Evolutionary conservation across 2,888 invertebrate genomes (phyloP), one percentile per base, ranked within the genome.

Genomic region (Lochmaea capreae): DNA sequence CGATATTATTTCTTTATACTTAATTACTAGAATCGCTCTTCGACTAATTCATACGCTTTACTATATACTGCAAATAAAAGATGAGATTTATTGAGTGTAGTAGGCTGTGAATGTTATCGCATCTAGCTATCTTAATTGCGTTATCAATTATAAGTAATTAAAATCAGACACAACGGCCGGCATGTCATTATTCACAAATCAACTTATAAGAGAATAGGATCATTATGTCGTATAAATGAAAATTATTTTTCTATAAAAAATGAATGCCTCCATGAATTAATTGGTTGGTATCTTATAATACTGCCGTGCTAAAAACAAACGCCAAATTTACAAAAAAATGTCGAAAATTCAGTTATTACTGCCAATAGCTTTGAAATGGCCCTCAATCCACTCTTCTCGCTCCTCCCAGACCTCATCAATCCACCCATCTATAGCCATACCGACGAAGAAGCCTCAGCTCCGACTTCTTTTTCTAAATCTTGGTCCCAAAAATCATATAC

Each of bases 111-210:
- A 57, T 57, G 57, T 22, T 57, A 57, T 57, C 57, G 57, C 57
- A 22, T 22, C 18, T 18, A 57, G 57, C 57, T 22, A 57, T 57
- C 57, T 57, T 57, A 22, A 57, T 57, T 57, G 57, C 57, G 5
- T 57, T 8, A 57, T 57, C 57, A 57, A 57, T 57, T 57, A 57
- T 57, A 57, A 57, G 57, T 57, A 57, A 16, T 57, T 57, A 57
- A 22, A 57, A 57, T 57, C 18, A 18, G 57, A 57, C 57, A 18
- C n/a, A 57, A 57, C 22, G 57, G 18, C 18, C 57, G 57, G 57
- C 57, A 16, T 22, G 18, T 57, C 57, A 18, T 57, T 57, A 57
- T 22, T 57, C 22, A 57, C 12, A 57, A 18, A 57, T 22, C 57
- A n/a, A 57, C 46, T 10, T 46, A 46, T 46, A 4, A 46, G 4